These are phyloP conservation scores for Eupsilia transversa DNA, from an alignment of 2,888 invertebrate genomes.

Conservation along the genomic window DNA sequence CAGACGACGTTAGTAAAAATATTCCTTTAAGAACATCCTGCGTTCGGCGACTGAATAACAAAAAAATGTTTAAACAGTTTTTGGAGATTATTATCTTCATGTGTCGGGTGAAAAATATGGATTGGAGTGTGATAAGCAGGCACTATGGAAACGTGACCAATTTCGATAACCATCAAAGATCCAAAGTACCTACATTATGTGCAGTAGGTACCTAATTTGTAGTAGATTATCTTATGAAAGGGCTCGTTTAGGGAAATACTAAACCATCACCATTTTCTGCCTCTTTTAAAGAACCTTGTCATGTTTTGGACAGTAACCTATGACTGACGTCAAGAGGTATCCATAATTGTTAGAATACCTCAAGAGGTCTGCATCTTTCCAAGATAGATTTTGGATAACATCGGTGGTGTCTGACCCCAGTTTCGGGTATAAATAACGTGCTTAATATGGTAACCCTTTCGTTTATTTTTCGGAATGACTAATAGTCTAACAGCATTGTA, in stretches of 20 bases:
- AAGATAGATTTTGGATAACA: neutral
- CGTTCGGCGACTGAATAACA: neutral
- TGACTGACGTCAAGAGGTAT: neutral
- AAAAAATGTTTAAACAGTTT: neutral
- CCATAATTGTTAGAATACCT: neutral
- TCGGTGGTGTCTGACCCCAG: neutral
- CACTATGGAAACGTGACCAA: neutral
- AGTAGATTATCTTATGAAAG: neutral
- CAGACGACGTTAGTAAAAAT: neutral
- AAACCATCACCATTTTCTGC: neutral
- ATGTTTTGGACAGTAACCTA: neutral
- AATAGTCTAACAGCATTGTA: neutral
- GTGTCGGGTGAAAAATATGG: constrained; percentile 11
- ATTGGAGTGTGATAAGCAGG: neutral
- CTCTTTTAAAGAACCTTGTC: neutral
- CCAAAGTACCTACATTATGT: neutral
- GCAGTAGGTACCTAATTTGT: neutral
- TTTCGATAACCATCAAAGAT: neutral
- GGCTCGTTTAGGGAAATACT: neutral
- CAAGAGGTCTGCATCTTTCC: neutral
- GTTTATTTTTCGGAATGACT: neutral
- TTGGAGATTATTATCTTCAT: constrained; percentile 18
- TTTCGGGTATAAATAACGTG: neutral
- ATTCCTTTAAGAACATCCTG: neutral
- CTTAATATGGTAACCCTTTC: neutral